Evolutionary conservation across 2,888 invertebrate genomes (phyloP), one percentile per base, ranked within the genome.

Genomic region (Acanthosoma haemorrhoidale): DNA sequence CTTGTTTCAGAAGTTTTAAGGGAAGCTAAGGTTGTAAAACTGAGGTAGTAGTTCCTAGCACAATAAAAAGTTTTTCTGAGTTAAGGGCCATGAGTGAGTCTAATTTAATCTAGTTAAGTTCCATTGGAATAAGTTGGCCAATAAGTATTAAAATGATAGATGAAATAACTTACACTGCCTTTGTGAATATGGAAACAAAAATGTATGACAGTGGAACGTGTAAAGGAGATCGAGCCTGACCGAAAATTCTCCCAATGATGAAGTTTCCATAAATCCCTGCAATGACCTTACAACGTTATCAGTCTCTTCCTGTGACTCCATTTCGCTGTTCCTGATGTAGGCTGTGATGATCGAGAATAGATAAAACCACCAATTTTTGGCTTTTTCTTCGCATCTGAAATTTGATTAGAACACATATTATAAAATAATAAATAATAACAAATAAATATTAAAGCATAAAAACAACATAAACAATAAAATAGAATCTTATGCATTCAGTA

Each of bases 311-410:
- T 71, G 66, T 13, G 76, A 75, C 11, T 71, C 64, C 16, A 69
- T 70, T 15, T 57, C 61, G 32, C 75, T 74, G 32, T 76, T 80
- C 15, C 78, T 74, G 5, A 87, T 79, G 77, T 87, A 89, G 39
- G 87, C 85, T 60, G 87, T 84, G 39, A 90, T 80, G 0, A 92
- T 82, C 21, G 87, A 85, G 78, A 91, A 94, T 58, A 96, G 80
- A 79, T 91, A 89, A 81, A 94, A 92, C 95, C 96, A 97, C 87
- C 93, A 96, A 78, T 90, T 91, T 73, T 89, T 86, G 0, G 90
- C 86, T 72, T 87, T 85, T 0, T 85, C 82, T 77, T 86, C 85
- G 74, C 89, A 83, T 76, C 88, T 88, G 77, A 68, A 79, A 75
- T 75, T 76, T 74, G 66, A 60, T 18, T n/a, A n/a, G n/a, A n/a